A percentile compares a stretch with the other conserved stretches of the same genome.
phyloP scores from a whole-genome alignment of 2,113 vertebrate genomes.

The Catharus minimus region DNA sequence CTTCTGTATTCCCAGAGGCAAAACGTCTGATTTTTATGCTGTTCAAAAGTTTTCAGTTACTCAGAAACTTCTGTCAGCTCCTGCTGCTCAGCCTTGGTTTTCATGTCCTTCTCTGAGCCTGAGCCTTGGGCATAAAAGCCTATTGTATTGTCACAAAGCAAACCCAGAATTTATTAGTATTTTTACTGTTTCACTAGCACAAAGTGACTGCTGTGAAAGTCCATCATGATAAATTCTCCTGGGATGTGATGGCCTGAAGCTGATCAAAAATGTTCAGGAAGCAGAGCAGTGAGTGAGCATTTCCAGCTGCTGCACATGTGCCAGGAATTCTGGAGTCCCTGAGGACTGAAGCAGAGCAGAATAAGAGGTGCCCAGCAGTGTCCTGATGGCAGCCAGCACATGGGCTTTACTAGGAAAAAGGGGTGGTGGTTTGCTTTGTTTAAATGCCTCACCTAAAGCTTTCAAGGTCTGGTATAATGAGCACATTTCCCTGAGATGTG shows the following conservation, averaged over 20 bases:
- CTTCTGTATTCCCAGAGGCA: not conserved
- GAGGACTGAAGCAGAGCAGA: not conserved
- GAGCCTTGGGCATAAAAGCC: not conserved
- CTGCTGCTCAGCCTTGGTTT: conserved; percentile 8
- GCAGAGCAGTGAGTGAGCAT: fast-evolving
- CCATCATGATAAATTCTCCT: not conserved
- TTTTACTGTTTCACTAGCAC: not conserved
- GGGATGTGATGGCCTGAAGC: not conserved
- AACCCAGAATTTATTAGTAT: conserved; percentile 29
- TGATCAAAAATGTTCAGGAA: not conserved
- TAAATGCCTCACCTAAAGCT: not conserved
- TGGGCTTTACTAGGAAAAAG: not conserved
- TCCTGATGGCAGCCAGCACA: not conserved
- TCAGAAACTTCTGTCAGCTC: conserved; percentile 11
- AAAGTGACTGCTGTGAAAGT: not conserved
- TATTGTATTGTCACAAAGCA: not conserved
- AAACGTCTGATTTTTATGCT: not conserved
- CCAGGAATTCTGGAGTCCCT: not conserved
- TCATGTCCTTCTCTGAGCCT: not conserved
- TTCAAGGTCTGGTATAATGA: not conserved
- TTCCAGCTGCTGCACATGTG: not conserved
- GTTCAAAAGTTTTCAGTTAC: not conserved
- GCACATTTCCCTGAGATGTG: not conserved
- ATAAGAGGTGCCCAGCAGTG: not conserved
- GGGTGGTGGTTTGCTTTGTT: not conserved